Base-by-base conservation (phyloP, 2,888 invertebrate species). In the Cremastobaeus sp. region DNA sequence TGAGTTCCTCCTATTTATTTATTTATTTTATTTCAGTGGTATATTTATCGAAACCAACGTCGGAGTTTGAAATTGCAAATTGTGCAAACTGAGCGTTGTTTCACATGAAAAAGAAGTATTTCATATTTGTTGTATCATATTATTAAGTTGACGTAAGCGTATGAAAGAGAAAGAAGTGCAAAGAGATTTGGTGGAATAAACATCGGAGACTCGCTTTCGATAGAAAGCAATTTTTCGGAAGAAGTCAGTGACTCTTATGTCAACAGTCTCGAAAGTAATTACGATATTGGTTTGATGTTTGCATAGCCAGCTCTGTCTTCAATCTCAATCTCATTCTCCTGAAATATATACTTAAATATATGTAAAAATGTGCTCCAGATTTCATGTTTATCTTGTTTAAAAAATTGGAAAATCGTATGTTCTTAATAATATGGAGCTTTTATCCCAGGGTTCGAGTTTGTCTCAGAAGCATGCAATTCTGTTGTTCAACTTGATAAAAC, bases 241-340 rank as follows among this genome's bases (percentile, higher is more conserved):
- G 78, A 78, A 78, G 76, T 79, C 78, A 64, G 76, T 72, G 78
- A 76, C 69, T 78, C 79, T 78, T 81, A 74, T 76, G 80, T 79
- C 80, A 80, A 82, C 79, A 82, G 78, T 69, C 79, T 78, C 71
- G 78, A 77, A 79, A 82, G 82, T 82, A 83, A 84, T 84, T 84
- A 84, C 82, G 83, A 81, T 84, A 84, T 84, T 84, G 81, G 82
- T 78, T 81, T 76, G 79, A 78, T 79, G 80, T 83, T 83, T 82
- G 76, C 80, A 78, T 78, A 81, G 79, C 57, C 73, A 64, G 68
- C 76, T 77, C 78, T 75, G 47, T 45, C 59, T 66, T 59, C 69
- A 57, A 59, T 71, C 57, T 70, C 71, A 66, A 71, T 32, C 32
- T 32, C n/a, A 32, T 32, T 32, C 32, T 9, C 4, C 32, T 9